phyloP scores from a whole-genome alignment of 1,140 invertebrate species.

The Diorhabda elongata region DNA sequence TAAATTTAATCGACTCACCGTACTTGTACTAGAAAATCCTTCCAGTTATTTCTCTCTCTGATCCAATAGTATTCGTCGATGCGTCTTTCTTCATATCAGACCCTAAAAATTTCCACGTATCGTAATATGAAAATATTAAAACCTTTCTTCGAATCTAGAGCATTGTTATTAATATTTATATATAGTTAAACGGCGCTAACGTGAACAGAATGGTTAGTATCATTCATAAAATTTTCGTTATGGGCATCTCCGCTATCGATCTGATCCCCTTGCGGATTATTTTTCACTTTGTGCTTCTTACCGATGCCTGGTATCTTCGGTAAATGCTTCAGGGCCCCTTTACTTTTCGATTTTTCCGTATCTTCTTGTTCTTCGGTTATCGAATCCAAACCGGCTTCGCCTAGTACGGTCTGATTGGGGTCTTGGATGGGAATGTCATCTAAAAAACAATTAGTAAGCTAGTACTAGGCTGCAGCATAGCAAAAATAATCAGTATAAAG shows the following conservation, averaged over 20 bases:
- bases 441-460: slow-evolving; percentile 16
- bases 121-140: not conserved
- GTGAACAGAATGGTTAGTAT: slow-evolving; percentile 38
- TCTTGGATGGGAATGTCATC: slow-evolving; percentile 48
- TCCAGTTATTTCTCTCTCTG: too few species aligned
- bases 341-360: slow-evolving; percentile 35
- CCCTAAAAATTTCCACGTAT: not conserved
- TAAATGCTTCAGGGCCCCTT: slow-evolving; percentile 43
- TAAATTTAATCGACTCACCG: too few species aligned
- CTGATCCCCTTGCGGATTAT: slow-evolving; percentile 28
- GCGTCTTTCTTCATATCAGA: too few species aligned
- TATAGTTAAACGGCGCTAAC: slow-evolving; percentile 42
- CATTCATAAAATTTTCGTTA: slow-evolving; percentile 25
- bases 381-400: slow-evolving; percentile 39
- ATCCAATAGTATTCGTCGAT: too few species aligned
- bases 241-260: slow-evolving; percentile 28
- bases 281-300: slow-evolving; percentile 43
- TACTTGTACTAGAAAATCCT: too few species aligned
- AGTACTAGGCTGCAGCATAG: too few species aligned
- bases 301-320: slow-evolving; percentile 44
- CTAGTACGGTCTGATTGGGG: slow-evolving; percentile 28
- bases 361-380: slow-evolving; percentile 46
- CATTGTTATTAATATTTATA: not conserved
- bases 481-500: too few species aligned
- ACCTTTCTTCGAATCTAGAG: not conserved